Evolutionary conservation across 2,113 vertebrate genomes (phyloP).

Genomic region (Falcunculus frontatus): DNA sequence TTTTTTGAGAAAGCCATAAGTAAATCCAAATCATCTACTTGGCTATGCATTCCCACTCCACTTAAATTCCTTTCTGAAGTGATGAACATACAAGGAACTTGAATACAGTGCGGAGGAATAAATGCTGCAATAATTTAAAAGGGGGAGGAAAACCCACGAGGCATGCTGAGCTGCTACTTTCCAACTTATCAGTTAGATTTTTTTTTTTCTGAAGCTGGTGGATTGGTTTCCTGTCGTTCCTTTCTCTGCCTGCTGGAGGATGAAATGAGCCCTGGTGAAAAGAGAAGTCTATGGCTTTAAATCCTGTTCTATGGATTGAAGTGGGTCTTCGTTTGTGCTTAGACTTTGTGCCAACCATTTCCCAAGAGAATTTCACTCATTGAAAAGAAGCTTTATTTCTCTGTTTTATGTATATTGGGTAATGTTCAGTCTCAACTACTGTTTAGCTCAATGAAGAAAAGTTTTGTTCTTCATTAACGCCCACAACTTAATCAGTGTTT

Average conservation of each 20-base stretch:
- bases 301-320: neutral
- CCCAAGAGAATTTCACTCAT: neutral
- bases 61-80: conserved; percentile 27
- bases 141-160: neutral
- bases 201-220: neutral
- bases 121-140: conserved; percentile 19
- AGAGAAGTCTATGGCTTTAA: neutral
- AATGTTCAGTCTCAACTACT: neutral
- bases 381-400: neutral
- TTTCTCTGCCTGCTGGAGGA: neutral
- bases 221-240: neutral
- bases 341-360: neutral
- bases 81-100: conserved; percentile 8
- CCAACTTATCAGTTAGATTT: neutral
- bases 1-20: conserved; percentile 17
- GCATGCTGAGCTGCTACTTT: conserved; percentile 24
- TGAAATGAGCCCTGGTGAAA: neutral
- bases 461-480: neutral
- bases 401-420: neutral
- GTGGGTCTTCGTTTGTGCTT: neutral
- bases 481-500: neutral
- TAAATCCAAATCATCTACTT: neutral
- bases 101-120: conserved; percentile 16
- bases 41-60: neutral
- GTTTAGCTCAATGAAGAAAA: neutral